Base-by-base conservation (phyloP, 2,888 invertebrate genomes). In the Cylindroiulus punctatus region DNA sequence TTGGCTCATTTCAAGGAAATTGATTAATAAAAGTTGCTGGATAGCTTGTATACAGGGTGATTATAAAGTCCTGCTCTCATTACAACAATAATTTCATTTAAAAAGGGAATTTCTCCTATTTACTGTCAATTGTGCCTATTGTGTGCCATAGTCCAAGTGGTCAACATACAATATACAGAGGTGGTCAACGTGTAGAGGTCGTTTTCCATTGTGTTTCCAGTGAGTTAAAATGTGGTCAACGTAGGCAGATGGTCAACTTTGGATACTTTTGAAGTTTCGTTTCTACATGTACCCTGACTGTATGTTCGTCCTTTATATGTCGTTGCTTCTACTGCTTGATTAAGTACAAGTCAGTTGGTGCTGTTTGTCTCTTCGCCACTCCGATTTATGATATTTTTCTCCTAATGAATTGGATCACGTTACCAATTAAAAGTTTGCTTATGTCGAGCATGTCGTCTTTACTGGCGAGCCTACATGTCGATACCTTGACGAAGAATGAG, bases 341-440 rank as follows among this genome's bases (percentile, higher is more conserved):
- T 76, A 76, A 76, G 30, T 76, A 65, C 26, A 26, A 65, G 65
- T 2, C 10, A 30, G 76, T 76, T 30, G 76, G 26, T 32, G 30
- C 30, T 30, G 76, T 76, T 76, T 76, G 32, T 76, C 32, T 76
- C 76, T 2, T 14, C 76, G 30, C 76, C 30, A 26, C 30, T 30
- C 76, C 12, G 4, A 76, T 76, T 30, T 17, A 30, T 76, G 26
- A 65, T 26, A 26, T 65, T 65, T 76, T 76, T 30, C 17, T 76
- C 76, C 30, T 76, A 26, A 76, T 76, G 76, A 76, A 76, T 76
- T 76, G 26, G 30, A 76, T 76, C 76, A 17, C 32, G 76, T 76
- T 76, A 76, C 30, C 76, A 76, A 76, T 76, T 76, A 76, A 76
- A 76, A 76, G 76, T 76, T 76, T 32, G 30, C 30, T 14, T 30